Evolutionary conservation across 2,797 vertebrate species (phyloP), one percentile per base, ranked within the genome.

Genomic region (Chelmon rostratus): DNA sequence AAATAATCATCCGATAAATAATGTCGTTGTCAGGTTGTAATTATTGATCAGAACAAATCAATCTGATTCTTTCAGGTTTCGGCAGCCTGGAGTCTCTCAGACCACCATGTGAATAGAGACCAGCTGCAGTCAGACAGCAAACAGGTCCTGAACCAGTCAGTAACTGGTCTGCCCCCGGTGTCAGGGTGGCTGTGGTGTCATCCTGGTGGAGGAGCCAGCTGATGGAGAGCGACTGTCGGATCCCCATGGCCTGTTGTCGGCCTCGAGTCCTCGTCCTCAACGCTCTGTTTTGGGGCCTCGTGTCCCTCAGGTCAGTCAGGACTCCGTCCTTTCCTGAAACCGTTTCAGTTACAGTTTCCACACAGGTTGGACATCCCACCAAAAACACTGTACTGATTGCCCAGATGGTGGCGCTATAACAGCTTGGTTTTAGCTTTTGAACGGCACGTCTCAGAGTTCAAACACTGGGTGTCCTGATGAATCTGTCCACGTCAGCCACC

Each of bases 201-300:
- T 69, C 74, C 73, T 76, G 80, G 40, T 86, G 87, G 79, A 81
- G 86, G 68, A 58, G 59, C 28, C 53, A 78, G 77, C 73, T 84
- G 47, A 96, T 96, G 96, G 95, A 96, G 93, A 93, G 93, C 8
- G 91, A 94, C 75, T 96, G 95, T 59, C 91, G 95, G 87, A 92
- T 95, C 77, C 94, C 94, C 0, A 86, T 94, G 83, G 85, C 86
- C 1, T 96, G 95, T 69, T 92, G 95, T 63, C 91, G 95, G 56
- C 95, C 95, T 1, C 77, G 95, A 44, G 76, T 93, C 5, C 92
- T 96, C 28, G 80, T 93, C 59, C 85, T 96, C 25, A 94, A 95
- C 19, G 92, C 92, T 6, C 87, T 96, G 6, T 96, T 96, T 81
- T 96, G 96, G 95, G 94, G 93, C 5, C 87, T 96, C 0, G 93